phyloP scores from a whole-genome alignment of 2,888 invertebrate genomes.

The Andricus quercusramuli region DNA sequence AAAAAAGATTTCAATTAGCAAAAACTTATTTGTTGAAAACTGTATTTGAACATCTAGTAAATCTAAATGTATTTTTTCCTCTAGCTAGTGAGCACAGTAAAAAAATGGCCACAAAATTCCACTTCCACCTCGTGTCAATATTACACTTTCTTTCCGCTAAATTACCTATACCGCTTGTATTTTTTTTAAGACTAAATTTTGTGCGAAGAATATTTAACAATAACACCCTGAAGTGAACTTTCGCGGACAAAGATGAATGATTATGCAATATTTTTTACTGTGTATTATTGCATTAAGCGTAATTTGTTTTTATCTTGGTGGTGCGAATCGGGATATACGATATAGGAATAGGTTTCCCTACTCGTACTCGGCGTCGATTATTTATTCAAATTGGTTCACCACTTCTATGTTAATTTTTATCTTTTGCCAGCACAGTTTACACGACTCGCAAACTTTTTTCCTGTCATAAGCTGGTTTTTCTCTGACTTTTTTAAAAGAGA shows the following conservation, averaged over 20 bases:
- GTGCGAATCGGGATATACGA: background rate
- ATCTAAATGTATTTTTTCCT: background rate
- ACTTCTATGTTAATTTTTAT: no score
- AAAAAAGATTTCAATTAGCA: background rate
- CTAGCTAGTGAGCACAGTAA: background rate
- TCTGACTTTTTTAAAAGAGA: background rate
- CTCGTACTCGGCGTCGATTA: background rate
- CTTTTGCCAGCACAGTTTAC: no score
- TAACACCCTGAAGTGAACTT: background rate
- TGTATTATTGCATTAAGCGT: background rate
- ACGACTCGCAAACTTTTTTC: background rate
- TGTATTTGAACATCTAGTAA: slow-evolving; percentile 1
- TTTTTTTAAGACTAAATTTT: background rate
- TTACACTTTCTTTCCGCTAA: background rate
- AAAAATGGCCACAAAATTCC: background rate
- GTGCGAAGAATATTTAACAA: background rate
- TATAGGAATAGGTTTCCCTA: slow-evolving; percentile 1
- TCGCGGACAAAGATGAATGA: background rate
- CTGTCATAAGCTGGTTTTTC: background rate
- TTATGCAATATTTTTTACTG: background rate
- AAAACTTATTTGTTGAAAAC: background rate
- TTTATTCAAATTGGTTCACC: no score
- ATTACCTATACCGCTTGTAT: background rate
- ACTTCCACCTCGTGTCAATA: background rate
- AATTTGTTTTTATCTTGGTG: background rate